Conservation (phyloP, 2,797 vertebrate genomes). For the Coilia nasus region DNA sequence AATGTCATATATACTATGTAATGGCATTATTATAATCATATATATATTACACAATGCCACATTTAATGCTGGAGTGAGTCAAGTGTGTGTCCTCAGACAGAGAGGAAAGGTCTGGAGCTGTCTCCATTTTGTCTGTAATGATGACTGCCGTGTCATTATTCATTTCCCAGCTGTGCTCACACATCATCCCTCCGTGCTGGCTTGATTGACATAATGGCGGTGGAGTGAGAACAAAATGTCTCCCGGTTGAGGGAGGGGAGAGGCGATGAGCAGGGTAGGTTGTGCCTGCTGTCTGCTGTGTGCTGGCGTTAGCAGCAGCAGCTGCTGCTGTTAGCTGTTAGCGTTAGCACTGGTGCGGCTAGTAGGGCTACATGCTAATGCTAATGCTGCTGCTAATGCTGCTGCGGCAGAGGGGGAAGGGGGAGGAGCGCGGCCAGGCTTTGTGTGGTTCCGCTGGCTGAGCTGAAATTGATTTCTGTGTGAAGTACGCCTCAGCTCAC, state of each 20-base stretch:
- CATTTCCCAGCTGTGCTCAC: constrained; percentile 73
- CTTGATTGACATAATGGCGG: constrained; percentile 76
- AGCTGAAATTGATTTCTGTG: constrained; percentile 80
- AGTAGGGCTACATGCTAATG: too few species aligned
- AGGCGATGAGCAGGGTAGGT: constrained; percentile 66
- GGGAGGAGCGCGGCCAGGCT: constrained; percentile 59
- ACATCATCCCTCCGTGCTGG: constrained; percentile 68
- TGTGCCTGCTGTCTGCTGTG: constrained; percentile 53
- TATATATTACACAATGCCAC: too few species aligned
- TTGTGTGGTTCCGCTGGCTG: constrained; percentile 78
- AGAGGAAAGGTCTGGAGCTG: neutral
- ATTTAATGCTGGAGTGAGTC: neutral
- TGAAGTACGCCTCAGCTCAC: constrained; percentile 60
- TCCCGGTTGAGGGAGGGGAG: constrained; percentile 66
- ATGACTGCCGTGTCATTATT: constrained; percentile 64
- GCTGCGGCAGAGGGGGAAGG: neutral
- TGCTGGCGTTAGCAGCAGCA: neutral
- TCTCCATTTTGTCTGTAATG: constrained; percentile 63
- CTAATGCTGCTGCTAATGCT: neutral
- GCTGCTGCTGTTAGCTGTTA: neutral
- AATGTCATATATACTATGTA: too few species aligned
- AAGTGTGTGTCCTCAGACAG: neutral
- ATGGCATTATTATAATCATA: too few species aligned
- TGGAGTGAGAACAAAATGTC: constrained; percentile 79
- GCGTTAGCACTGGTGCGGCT: too few species aligned